Conservation (phyloP, 2,113 vertebrate genomes). For the Nibea albiflora region DNA sequence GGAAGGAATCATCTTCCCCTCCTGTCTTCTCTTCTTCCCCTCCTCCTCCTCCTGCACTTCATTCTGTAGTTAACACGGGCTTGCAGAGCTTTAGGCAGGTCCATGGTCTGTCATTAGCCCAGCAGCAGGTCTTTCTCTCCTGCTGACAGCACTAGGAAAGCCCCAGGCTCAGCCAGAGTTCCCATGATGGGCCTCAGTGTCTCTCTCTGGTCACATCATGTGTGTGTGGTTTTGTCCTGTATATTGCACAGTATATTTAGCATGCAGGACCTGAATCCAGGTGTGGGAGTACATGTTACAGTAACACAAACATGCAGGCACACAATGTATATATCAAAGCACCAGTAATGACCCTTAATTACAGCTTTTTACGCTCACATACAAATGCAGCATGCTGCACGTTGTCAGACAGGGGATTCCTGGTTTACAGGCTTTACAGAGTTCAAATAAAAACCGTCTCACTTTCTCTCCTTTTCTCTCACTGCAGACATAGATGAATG, state of each 20-base stretch:
- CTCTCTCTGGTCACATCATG: slow-evolving; percentile 34
- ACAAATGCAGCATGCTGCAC: slow-evolving; percentile 6
- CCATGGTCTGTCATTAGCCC: slow-evolving; percentile 67
- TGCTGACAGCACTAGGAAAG: slow-evolving; percentile 64
- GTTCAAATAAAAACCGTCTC: slow-evolving; percentile 9
- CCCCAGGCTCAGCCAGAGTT: slow-evolving; percentile 57
- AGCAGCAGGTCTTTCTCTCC: slow-evolving; percentile 63
- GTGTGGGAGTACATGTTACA: slow-evolving; percentile 23
- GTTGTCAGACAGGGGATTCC: slow-evolving; percentile 22
- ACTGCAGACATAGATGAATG: slow-evolving; percentile 92
- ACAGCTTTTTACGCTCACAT: slow-evolving; percentile 38
- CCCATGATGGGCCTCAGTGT: slow-evolving; percentile 56
- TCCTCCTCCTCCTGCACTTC: slow-evolving; percentile 10
- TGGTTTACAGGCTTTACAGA: slow-evolving; percentile 19
- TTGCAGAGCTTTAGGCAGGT: slow-evolving; percentile 33
- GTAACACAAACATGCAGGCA: slow-evolving; percentile 16
- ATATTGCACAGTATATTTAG: slow-evolving; percentile 9
- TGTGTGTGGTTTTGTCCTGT: slow-evolving; percentile 4
- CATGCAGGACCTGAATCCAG: slow-evolving; percentile 24
- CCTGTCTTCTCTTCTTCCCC: not conserved
- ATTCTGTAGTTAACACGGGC: slow-evolving; percentile 31
- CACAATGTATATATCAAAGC: slow-evolving; percentile 23
- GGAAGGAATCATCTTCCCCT: slow-evolving; percentile 37
- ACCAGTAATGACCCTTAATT: slow-evolving; percentile 57
- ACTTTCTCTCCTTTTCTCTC: slow-evolving; percentile 20